A percentile compares a stretch with the other conserved stretches of the same genome.
These are phyloP conservation scores for Eurytemora carolleeae DNA, from an alignment of 1,140 invertebrate species.

Conservation along the genomic window DNA sequence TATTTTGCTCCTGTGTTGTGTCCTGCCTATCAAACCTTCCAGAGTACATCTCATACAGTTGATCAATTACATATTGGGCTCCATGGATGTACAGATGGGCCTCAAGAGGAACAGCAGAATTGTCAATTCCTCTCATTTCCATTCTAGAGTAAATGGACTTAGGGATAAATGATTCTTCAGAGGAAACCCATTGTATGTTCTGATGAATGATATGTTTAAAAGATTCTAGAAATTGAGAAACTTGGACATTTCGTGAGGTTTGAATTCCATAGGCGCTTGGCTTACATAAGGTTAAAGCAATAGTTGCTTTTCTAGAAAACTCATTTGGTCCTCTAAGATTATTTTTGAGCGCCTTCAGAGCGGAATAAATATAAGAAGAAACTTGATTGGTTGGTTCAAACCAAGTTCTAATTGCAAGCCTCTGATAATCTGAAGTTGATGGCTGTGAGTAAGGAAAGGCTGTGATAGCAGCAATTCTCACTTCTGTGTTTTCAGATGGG, in stretches of 20 bases:
- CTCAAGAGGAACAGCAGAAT: too few species aligned
- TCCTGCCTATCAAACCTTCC: too few species aligned
- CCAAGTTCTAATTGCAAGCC: constrained; percentile 43
- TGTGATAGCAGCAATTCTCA: constrained; percentile 39
- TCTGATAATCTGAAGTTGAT: constrained; percentile 37
- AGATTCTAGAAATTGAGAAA: constrained; percentile 4
- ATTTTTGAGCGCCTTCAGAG: constrained; percentile 10
- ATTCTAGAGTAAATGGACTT: not conserved
- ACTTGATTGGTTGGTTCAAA: constrained; percentile 38
- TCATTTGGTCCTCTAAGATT: constrained; percentile 7
- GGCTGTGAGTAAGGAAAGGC: constrained; percentile 36
- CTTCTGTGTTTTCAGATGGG: constrained; percentile 35
- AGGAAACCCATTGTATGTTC: too few species aligned
- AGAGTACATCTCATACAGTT: too few species aligned
- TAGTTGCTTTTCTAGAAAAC: constrained; percentile 28
- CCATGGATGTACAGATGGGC: constrained; percentile 7
- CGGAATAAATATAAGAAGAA: constrained; percentile 24
- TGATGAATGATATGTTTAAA: constrained; percentile 1
- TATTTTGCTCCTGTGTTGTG: too few species aligned
- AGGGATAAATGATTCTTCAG: constrained; percentile 4
- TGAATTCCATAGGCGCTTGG: constrained; percentile 31
- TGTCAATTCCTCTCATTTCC: too few species aligned
- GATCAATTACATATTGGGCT: constrained; percentile 3
- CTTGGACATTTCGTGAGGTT: constrained; percentile 27
- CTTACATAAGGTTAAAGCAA: constrained; percentile 33